phyloP scores from a whole-genome alignment of 2,888 invertebrate genomes.

The Agrochola lota region DNA sequence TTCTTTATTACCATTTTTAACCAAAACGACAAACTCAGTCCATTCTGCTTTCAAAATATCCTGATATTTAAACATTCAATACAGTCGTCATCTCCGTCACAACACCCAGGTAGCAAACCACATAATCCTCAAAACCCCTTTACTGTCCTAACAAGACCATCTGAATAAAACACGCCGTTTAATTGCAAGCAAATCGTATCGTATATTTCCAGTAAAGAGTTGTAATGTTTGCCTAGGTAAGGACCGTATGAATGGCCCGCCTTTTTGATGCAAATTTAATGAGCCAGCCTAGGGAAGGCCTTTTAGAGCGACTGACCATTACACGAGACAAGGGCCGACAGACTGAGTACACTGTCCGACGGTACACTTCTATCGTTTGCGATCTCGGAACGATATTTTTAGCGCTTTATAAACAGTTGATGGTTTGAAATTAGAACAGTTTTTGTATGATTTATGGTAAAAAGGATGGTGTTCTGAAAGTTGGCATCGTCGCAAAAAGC shows the following conservation, averaged over 20 bases:
- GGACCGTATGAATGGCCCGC: conserved; percentile 76
- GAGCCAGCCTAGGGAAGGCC: conserved; percentile 79
- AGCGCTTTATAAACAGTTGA: conserved; percentile 37
- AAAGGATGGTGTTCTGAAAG: neutral
- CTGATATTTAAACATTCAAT: conserved; percentile 13
- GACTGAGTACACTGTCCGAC: conserved; percentile 80
- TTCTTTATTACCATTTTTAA: too few species aligned
- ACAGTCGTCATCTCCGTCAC: conserved; percentile 1
- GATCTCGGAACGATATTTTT: conserved; percentile 58
- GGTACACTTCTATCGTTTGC: conserved; percentile 57
- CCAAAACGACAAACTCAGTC: neutral
- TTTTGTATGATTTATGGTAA: neutral
- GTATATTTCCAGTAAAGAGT: conserved; percentile 63
- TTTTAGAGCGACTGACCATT: conserved; percentile 85
- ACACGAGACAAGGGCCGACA: conserved; percentile 79
- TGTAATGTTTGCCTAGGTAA: conserved; percentile 75
- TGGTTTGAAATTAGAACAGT: conserved; percentile 22
- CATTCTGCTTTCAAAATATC: neutral
- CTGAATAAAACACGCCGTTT: conserved; percentile 42
- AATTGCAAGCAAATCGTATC: conserved; percentile 59
- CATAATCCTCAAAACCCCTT: conserved; percentile 19
- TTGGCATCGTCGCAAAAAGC: neutral
- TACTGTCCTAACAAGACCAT: conserved; percentile 1
- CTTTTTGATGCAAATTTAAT: conserved; percentile 87
- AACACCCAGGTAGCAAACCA: conserved; percentile 26